A percentile compares a stretch with the other conserved stretches of the same genome.
phyloP scores from a whole-genome alignment of 1,140 invertebrate genomes.

The Lanistes nyassanus region DNA sequence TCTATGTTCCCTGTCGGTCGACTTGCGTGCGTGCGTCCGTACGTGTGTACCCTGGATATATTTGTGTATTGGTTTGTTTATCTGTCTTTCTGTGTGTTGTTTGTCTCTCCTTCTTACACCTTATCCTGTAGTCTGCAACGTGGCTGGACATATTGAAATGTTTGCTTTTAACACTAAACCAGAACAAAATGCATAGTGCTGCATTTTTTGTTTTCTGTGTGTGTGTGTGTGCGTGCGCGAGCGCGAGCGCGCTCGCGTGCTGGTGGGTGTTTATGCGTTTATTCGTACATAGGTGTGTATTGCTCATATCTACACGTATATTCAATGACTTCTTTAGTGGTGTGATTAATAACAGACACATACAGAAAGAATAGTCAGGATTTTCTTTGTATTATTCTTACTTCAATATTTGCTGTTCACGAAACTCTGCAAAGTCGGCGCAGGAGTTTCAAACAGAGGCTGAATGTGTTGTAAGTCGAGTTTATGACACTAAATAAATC shows the following conservation, averaged over 20 bases:
- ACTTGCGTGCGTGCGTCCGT: not conserved
- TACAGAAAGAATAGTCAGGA: not conserved
- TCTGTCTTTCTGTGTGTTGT: not conserved
- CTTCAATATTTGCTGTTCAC: not conserved
- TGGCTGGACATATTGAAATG: not conserved
- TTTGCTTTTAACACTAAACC: not conserved
- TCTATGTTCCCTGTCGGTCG: not conserved
- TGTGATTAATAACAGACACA: not conserved
- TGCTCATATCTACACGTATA: not conserved
- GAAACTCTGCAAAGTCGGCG: too few relatives aligned
- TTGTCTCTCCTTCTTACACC: not conserved
- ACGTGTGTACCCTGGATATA: not conserved
- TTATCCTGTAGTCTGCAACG: not conserved
- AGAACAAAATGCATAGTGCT: not conserved
- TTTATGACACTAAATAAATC: too few relatives aligned
- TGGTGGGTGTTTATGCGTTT: conserved; percentile 5
- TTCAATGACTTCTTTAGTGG: not conserved
- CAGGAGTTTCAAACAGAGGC: not conserved
- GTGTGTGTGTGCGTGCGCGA: conserved; percentile 10
- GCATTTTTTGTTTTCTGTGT: not conserved
- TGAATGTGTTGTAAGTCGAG: too few relatives aligned
- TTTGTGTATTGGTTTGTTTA: not conserved
- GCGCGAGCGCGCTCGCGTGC: conserved; percentile 6
- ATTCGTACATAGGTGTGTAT: conserved; percentile 1
- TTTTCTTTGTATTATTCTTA: not conserved